Percentiles rank a stretch among this genome's conserved stretches.
phyloP scores from a whole-genome alignment of 2,113 vertebrate species.

The Oncorhynchus mykiss region DNA sequence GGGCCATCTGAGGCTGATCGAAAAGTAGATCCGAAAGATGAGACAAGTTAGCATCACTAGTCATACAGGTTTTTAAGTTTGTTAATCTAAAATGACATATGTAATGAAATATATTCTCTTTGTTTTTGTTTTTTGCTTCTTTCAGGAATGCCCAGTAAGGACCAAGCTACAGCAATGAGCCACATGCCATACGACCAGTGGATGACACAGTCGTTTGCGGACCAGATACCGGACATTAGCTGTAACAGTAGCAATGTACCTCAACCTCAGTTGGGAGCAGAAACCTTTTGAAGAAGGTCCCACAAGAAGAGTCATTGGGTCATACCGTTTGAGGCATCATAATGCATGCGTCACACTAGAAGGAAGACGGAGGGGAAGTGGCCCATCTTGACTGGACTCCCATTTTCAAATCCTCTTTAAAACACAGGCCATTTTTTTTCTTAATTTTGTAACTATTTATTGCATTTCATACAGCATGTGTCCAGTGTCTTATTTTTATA shows the following conservation, averaged over 20 bases:
- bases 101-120: not conserved
- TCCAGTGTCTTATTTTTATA: conserved; percentile 64
- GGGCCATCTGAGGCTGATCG: too few species aligned
- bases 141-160: conserved; percentile 31
- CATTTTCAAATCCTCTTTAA: conserved; percentile 24
- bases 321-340: conserved; percentile 11
- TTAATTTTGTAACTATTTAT: conserved; percentile 60
- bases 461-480: conserved; percentile 59
- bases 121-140: conserved; percentile 4
- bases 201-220: conserved; percentile 76
- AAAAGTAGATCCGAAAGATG: too few species aligned
- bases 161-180: conserved; percentile 32
- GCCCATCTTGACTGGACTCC: conserved; percentile 15
- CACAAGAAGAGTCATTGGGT: conserved; percentile 10
- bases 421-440: conserved; percentile 35
- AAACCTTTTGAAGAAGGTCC: conserved; percentile 28
- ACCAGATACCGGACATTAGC: conserved; percentile 72
- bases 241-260: conserved; percentile 36
- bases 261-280: conserved; percentile 18
- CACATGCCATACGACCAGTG: conserved; percentile 74
- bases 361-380: not conserved
- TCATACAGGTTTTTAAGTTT: not conserved
- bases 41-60: too few species aligned
- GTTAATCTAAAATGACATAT: not conserved
- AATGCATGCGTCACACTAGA: conserved; percentile 10